These are phyloP conservation scores for Chaetodon auriga DNA, from an alignment of 2,113 vertebrate genomes.

Conservation along the genomic window DNA sequence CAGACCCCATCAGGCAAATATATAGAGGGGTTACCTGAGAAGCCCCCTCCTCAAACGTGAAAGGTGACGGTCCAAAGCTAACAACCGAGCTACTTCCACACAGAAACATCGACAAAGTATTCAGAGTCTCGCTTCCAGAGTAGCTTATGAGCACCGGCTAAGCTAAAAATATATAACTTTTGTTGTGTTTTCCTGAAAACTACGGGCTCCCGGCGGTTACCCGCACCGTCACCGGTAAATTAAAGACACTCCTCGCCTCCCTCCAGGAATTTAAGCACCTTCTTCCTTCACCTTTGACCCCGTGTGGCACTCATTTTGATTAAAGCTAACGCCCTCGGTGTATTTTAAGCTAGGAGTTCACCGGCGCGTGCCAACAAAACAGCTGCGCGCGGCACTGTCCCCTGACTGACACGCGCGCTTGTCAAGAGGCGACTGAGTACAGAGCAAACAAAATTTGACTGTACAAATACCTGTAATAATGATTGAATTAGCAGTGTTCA, in stretches of 20 bases:
- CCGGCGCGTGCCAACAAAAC: no score
- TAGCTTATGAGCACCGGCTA: neutral
- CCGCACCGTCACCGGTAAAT: neutral
- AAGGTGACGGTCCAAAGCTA: neutral
- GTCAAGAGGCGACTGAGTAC: no score
- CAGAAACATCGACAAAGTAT: neutral
- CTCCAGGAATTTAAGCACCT: neutral
- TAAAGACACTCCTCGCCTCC: neutral
- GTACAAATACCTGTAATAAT: no score
- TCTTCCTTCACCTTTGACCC: slow-evolving; percentile 20
- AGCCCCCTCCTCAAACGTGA: neutral
- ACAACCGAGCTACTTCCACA: neutral
- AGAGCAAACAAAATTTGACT: no score
- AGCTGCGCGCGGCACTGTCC: no score
- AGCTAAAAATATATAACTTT: no score
- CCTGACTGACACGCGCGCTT: no score
- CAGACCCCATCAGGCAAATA: no score
- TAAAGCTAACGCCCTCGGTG: slow-evolving; percentile 35
- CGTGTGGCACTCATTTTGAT: neutral
- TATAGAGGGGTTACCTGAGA: neutral
- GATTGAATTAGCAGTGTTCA: no score
- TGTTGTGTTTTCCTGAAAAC: neutral
- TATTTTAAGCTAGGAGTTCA: slow-evolving; percentile 28
- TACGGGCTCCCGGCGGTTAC: no score
- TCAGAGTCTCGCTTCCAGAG: no score